Base-by-base conservation (phyloP, 2,888 invertebrate species). In the Aleiodes leptofemur region DNA sequence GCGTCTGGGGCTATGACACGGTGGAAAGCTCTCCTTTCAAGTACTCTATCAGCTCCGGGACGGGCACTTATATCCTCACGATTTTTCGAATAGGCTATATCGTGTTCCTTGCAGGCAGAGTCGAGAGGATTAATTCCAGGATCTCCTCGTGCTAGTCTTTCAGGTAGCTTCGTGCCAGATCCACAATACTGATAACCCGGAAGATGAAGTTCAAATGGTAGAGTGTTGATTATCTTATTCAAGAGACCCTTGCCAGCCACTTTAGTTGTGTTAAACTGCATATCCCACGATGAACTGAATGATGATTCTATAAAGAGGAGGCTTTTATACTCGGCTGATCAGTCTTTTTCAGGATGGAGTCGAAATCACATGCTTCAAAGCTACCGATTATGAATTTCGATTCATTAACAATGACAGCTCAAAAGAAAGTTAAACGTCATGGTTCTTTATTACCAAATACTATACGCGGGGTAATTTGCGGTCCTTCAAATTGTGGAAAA, bases 31-130 rank as follows among this genome's bases (percentile, higher is more conserved):
- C 81, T 80, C 55, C 86, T 81, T 13, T 82, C 81, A n/a, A 89
- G 79, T 38, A 80, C 38, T 76, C 81, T 77, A 81, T 90, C 89
- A 4, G 89, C 89, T 71, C 80, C 77, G 77, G 87, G 83, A 59
- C 87, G 80, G 0, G 57, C 77, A 8, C 14, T 61, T 1, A 78
- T 43, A 69, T 80, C 72, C 0, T 79, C 74, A 64, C 75, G 76
- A 69, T 79, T 77, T 50, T 76, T 59, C 11, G 77, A 78, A 61
- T 83, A 82, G n/a, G 78, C 79, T 7, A 81, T 81, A 64, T 81
- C 80, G 75, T 80, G 83, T 38, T 79, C 68, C 72, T 78, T 79
- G 51, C 83, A 83, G 16, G 83, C 84, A 29, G 75, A 48, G 38
- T 85, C 84, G 1, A 84, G 75, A 23, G 73, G 74, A 78, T 85